Percentiles rank a stretch among this genome's conserved stretches.
Evolutionary conservation across 92 coral and sea anemone species (phyloP).

Genomic region (Paramuricea clavata): DNA sequence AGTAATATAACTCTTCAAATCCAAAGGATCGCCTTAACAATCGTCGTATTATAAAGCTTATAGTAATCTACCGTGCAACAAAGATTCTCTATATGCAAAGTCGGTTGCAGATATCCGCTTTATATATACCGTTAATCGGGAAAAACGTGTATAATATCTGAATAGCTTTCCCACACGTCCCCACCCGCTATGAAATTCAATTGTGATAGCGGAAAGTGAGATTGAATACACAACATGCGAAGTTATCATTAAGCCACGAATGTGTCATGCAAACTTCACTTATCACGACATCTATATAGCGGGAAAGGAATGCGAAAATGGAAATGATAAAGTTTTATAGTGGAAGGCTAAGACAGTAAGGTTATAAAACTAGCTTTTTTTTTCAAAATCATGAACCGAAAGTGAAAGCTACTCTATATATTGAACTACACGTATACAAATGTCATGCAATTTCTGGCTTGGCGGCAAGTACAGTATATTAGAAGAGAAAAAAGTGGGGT

Average conservation of each 20-base stretch:
- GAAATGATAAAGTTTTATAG: too few relatives aligned
- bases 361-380: too few relatives aligned
- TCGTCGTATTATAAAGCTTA: neutral
- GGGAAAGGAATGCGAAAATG: neutral
- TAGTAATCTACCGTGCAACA: neutral
- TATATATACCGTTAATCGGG: constrained; percentile 9
- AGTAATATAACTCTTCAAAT: neutral
- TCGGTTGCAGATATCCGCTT: neutral
- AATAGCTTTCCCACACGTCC: neutral
- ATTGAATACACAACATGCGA: constrained; percentile 2
- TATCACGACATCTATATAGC: neutral
- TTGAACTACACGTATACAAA: neutral
- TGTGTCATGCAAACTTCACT: neutral
- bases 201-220: constrained; percentile 7
- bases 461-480: neutral
- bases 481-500: neutral
- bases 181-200: constrained; percentile 16
- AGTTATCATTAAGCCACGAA: neutral
- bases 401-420: neutral
- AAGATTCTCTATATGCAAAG: neutral
- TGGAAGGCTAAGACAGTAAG: neutral
- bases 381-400: neutral
- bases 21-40: neutral
- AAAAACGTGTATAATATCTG: neutral
- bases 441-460: neutral